Base-by-base conservation (phyloP, 2,888 invertebrate species). In the Hirtodrosophila histrioides region DNA sequence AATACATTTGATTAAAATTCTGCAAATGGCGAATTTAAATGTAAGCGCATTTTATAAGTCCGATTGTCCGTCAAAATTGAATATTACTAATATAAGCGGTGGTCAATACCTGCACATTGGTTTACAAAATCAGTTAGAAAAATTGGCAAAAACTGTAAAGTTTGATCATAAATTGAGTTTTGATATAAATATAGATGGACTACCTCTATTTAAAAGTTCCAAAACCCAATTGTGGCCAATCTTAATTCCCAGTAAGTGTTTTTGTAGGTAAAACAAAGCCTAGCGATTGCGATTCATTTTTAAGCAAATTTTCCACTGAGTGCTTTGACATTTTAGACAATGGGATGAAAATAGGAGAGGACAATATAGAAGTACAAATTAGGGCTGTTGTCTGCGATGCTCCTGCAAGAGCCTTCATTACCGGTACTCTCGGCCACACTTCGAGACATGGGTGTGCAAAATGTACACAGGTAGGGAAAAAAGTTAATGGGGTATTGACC, bases 211-310 rank as follows among this genome's bases (percentile, higher is more conserved):
- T 40, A 57, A 57, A 29, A 41, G 46, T 41, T 61, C 35, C 1
- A 40, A n/a, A 10, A 9, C 39, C 3, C 53, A 54, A 46, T 23
- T 61, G 24, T 61, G 61, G 53, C 61, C 61, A 10, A 61, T 61
- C 41, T 40, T 61, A 35, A n/a, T n/a, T n/a, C n/a, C n/a, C n/a
- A n/a, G n/a, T n/a, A n/a, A n/a, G 10, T 11, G 31, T 4, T 49
- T 37, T 33, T 36, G 23, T 33, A 35, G 35, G 27, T 27, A 27
- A 27, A 5, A 27, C 3, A 4, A 27, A 27, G 5, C 27, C 27
- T 5, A 4, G 3, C 27, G 27, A 27, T 27, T 27, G 27, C 4
- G 6, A n/a, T 4, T 8, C 6, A n/a, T 44, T 12, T 36, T 35
- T 31, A n/a, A 8, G 9, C 36, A 24, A 27, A n/a, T 24, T 6